phyloP scores from a whole-genome alignment of 2,888 invertebrate genomes.

The Schrankia costaestrigalis region DNA sequence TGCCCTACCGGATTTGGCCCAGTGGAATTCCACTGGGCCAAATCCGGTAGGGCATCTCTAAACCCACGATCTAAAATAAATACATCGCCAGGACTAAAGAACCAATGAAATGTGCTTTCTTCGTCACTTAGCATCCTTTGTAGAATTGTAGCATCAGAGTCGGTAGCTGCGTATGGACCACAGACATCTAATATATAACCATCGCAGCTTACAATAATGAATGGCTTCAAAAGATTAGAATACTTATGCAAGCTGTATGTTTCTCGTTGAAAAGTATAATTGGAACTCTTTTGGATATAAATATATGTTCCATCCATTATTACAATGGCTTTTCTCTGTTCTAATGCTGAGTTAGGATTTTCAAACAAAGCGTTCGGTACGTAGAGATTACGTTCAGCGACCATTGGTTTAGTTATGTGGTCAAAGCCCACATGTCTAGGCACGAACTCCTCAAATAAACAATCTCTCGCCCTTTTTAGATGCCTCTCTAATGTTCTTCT shows the following conservation, averaged over 20 bases:
- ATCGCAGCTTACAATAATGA: slow-evolving; percentile 3
- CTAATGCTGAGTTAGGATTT: neutral
- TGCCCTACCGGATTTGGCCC: neutral
- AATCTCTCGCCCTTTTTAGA: neutral
- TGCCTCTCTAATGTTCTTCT: neutral
- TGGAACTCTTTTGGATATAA: slow-evolving; percentile 1
- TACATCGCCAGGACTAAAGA: neutral
- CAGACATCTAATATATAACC: neutral
- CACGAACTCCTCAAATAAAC: slow-evolving; percentile 1
- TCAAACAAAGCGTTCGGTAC: neutral
- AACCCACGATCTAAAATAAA: slow-evolving; percentile 1
- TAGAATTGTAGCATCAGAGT: neutral
- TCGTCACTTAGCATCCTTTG: neutral
- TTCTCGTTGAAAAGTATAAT: slow-evolving; percentile 1
- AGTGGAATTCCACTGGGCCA: too few species aligned
- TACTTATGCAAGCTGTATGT: slow-evolving; percentile 2
- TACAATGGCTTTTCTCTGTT: neutral
- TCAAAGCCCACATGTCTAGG: slow-evolving; percentile 1
- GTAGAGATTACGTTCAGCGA: neutral
- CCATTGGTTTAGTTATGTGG: neutral
- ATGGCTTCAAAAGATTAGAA: neutral
- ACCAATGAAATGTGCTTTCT: neutral
- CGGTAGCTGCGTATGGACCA: slow-evolving; percentile 1
- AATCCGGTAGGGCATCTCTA: neutral
- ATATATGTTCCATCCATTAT: neutral